Conservation (phyloP, 2,888 invertebrate genomes). For the Luperina nickerlii region DNA sequence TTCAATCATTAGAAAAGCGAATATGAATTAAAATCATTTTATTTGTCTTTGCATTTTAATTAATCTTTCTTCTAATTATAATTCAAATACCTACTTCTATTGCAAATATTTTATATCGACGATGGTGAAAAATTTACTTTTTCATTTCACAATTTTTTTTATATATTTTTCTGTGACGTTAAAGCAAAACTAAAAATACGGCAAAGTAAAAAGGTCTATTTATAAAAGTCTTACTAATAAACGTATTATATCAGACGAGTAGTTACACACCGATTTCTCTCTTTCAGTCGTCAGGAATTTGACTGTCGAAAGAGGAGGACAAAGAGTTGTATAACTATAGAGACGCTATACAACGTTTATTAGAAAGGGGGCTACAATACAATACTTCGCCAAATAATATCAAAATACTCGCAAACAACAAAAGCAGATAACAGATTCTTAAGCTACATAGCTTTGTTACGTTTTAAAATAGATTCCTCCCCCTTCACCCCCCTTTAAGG, state of each 20-base stretch:
- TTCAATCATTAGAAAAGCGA: background rate
- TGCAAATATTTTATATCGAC: too few relatives aligned
- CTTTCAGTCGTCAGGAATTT: too few relatives aligned
- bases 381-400: slow-evolving; percentile 15
- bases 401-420: slow-evolving; percentile 21
- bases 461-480: slow-evolving; percentile 57
- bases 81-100: too few relatives aligned
- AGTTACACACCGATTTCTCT: too few relatives aligned
- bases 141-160: background rate
- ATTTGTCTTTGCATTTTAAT: background rate
- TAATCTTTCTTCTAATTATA: background rate
- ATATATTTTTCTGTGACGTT: background rate
- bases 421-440: slow-evolving; percentile 47
- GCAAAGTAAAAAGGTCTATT: background rate
- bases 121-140: background rate
- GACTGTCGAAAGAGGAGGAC: too few relatives aligned
- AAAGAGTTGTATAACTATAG: too few relatives aligned
- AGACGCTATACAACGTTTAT: too few relatives aligned
- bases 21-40: background rate
- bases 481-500: slow-evolving; percentile 46
- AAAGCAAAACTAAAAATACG: background rate
- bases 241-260: too few relatives aligned
- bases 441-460: slow-evolving; percentile 57
- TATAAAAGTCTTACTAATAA: background rate
- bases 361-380: background rate